phyloP scores from a whole-genome alignment of 2,888 invertebrate genomes.

The Tachina grossa region DNA sequence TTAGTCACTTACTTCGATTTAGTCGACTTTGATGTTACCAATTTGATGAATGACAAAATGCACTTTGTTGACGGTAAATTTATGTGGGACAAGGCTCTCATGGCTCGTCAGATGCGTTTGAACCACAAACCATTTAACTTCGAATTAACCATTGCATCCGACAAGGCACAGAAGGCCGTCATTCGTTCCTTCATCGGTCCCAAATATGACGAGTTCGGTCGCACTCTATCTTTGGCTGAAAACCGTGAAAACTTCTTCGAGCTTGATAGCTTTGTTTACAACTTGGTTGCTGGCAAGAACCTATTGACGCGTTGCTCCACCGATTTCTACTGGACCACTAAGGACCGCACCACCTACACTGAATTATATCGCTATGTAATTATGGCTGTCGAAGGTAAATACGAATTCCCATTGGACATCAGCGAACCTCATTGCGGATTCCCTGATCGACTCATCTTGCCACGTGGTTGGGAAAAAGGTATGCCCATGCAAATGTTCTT shows the following conservation, averaged over 20 bases:
- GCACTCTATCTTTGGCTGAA: slow-evolving; percentile 83
- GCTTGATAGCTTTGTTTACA: slow-evolving; percentile 85
- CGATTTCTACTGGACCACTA: slow-evolving; percentile 81
- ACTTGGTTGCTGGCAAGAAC: slow-evolving; percentile 84
- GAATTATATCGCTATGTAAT: slow-evolving; percentile 83
- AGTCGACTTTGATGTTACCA: slow-evolving; percentile 85
- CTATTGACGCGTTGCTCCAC: slow-evolving; percentile 75
- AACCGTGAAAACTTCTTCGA: slow-evolving; percentile 86
- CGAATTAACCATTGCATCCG: slow-evolving; percentile 85
- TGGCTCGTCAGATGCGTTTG: slow-evolving; percentile 86
- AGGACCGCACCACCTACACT: slow-evolving; percentile 84
- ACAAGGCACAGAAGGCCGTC: slow-evolving; percentile 84
- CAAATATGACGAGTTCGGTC: slow-evolving; percentile 85
- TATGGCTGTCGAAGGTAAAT: slow-evolving; percentile 82
- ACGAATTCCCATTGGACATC: slow-evolving; percentile 52
- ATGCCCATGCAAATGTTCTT: slow-evolving; percentile 86
- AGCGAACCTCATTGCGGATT: slow-evolving; percentile 84
- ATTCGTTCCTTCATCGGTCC: slow-evolving; percentile 88
- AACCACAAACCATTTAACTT: slow-evolving; percentile 87
- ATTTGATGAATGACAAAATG: slow-evolving; percentile 74
- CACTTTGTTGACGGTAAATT: slow-evolving; percentile 79
- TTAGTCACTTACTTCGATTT: slow-evolving; percentile 88
- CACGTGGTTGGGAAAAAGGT: slow-evolving; percentile 85
- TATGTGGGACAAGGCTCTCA: slow-evolving; percentile 77
- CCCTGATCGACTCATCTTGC: slow-evolving; percentile 86